A percentile compares a stretch with the other conserved stretches of the same genome.
These are phyloP conservation scores for Nymphicus hollandicus DNA, from an alignment of 2,113 vertebrate genomes.

Conservation along the genomic window DNA sequence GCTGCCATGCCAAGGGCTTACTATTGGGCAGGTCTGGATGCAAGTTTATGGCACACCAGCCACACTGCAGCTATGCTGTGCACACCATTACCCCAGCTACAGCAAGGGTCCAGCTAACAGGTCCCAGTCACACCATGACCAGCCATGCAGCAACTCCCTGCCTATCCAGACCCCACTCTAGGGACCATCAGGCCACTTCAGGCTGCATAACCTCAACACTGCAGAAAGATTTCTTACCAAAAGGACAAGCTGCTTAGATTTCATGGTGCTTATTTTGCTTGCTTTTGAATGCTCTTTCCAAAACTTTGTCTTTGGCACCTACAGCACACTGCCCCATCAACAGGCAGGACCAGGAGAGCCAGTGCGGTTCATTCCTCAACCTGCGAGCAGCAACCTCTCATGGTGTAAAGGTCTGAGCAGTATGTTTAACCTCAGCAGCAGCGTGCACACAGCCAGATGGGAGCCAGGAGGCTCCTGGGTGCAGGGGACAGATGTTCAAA, in stretches of 20 bases:
- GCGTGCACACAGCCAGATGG: background rate
- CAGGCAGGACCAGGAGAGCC: background rate
- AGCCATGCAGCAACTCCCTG: background rate
- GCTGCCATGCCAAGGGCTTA: background rate
- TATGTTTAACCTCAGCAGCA: background rate
- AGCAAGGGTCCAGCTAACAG: background rate
- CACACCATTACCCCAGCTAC: background rate
- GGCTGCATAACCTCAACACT: background rate
- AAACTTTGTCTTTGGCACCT: background rate
- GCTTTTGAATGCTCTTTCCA: background rate
- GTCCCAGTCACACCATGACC: background rate
- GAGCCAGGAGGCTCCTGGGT: background rate
- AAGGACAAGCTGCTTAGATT: background rate
- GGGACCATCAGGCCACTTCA: background rate
- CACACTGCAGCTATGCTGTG: background rate
- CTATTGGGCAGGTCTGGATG: background rate
- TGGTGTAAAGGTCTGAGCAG: background rate
- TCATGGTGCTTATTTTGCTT: background rate
- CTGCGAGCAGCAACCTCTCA: background rate
- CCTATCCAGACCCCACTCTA: background rate
- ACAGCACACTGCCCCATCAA: background rate
- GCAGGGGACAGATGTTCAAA: conserved; percentile 20
- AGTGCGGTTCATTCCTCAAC: background rate
- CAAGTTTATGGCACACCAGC: background rate
- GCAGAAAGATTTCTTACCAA: background rate